A percentile compares a stretch with the other conserved stretches of the same genome.
Evolutionary conservation across 2,888 invertebrate species (phyloP).

Genomic region (Anthrax anthrax): DNA sequence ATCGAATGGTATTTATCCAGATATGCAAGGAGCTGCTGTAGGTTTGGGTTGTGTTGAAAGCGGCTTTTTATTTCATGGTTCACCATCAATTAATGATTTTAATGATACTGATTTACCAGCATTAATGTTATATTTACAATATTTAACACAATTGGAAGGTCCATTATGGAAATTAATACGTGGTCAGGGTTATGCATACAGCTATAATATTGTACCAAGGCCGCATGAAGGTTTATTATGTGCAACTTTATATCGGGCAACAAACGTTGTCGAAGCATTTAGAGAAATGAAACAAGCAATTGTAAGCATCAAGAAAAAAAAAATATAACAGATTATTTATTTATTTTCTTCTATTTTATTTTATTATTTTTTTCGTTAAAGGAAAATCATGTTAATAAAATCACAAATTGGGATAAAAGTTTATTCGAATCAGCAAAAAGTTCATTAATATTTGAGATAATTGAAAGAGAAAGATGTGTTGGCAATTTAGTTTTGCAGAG

Average conservation of each 20-base stretch:
- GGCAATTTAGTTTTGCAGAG: constrained; percentile 58
- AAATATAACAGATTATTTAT: too few species aligned
- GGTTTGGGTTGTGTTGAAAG: constrained; percentile 76
- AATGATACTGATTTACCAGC: constrained; percentile 52
- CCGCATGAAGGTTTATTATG: constrained; percentile 56
- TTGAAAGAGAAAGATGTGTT: constrained; percentile 66
- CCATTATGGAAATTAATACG: constrained; percentile 81
- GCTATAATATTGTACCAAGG: constrained; percentile 49
- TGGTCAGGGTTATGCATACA: constrained; percentile 74
- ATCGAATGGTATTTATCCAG: constrained; percentile 24
- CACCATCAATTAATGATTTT: constrained; percentile 50
- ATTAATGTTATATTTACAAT: constrained; percentile 65
- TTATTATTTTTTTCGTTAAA: too few species aligned
- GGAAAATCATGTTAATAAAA: constrained; percentile 7
- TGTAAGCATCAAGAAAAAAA: neutral
- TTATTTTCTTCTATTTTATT: neutral
- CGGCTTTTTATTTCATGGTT: constrained; percentile 52
- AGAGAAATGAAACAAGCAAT: constrained; percentile 45
- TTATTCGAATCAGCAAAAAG: constrained; percentile 72
- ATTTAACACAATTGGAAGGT: constrained; percentile 51
- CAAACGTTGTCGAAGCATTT: constrained; percentile 66
- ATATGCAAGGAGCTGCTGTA: constrained; percentile 47
- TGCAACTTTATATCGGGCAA: constrained; percentile 59
- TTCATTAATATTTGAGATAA: constrained; percentile 74
- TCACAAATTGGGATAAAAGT: constrained; percentile 49